Evolutionary conservation across 2,888 invertebrate species (phyloP).

Genomic region (Nemapogon koenigi): DNA sequence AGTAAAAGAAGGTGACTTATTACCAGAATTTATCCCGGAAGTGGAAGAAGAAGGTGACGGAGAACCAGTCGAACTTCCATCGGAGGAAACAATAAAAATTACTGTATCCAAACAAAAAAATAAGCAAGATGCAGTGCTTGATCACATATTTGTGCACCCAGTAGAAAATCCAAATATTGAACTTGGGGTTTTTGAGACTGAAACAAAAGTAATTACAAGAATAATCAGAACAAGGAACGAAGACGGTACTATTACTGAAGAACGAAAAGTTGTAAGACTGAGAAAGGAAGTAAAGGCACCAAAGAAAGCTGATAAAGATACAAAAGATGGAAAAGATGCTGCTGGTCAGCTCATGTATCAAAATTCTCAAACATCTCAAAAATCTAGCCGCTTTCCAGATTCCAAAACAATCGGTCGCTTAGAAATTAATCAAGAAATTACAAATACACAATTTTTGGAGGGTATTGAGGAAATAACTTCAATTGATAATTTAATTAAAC

Average conservation of each 20-base stretch:
- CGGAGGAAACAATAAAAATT: no score
- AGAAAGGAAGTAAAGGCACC: conserved; percentile 22
- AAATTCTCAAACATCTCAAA: background rate
- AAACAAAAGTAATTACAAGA: conserved; percentile 26
- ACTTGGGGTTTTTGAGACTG: conserved; percentile 16
- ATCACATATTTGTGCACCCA: background rate
- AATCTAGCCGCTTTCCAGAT: background rate
- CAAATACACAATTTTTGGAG: no score
- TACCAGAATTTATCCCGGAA: background rate
- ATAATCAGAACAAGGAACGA: conserved; percentile 24
- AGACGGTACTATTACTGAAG: conserved; percentile 26
- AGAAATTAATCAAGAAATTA: no score
- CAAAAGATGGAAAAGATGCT: background rate
- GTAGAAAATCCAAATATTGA: background rate
- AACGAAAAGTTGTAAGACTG: conserved; percentile 24
- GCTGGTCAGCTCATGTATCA: background rate
- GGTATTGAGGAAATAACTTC: no score
- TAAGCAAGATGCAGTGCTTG: background rate
- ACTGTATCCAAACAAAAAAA: no score
- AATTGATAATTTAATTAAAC: no score
- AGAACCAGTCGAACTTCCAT: background rate
- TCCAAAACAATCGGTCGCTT: background rate
- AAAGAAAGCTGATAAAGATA: background rate
- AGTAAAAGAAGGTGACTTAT: background rate
- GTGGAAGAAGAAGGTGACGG: background rate